Base-by-base conservation (phyloP, 2,113 vertebrate genomes). In the Stercorarius parasiticus region DNA sequence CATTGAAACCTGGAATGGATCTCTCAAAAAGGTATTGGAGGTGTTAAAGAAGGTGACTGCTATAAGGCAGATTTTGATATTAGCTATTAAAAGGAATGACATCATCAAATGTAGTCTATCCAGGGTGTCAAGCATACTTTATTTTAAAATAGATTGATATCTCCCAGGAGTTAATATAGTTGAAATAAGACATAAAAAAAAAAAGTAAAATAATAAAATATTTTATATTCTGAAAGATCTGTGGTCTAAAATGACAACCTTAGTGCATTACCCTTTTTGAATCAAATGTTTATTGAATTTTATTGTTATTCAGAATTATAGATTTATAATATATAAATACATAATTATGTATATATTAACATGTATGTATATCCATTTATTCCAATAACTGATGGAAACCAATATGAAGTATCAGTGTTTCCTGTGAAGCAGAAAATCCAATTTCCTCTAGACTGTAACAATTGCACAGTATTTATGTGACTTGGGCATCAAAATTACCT, bases 391-490 rank as follows among this genome's bases (percentile, higher is more conserved):
- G 59, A 81, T 81, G 52, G 50, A 86, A 97, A 62, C 21, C 29
- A 81, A 52, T 89, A 70, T 17, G 27, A 94, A 86, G 11, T 50
- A 53, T 49, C 58, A 86, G 30, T 86, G 40, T 90, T 91, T 91
- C 59, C 49, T 78, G 17, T 88, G 86, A 90, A 93, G 64, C 69
- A 92, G 80, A 95, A 96, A 97, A 92, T 95, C 50, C 64, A 90
- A 52, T 95, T 92, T 96, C 45, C 59, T 73, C 36, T 86, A 56
- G 67, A 66, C 25, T 45, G 21, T 55, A 92, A 91, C 6, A 56
- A 38, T 42, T 86, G 43, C 30, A 80, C 23, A 76, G 19, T 92
- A 92, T 90, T 95, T 94, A 73, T 92, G 56, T 72, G 79, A 91
- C 59, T 86, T 86, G 17, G 13, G 36, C 56, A 80, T 86, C 53